phyloP scores from a whole-genome alignment of 2,113 vertebrate species.

The Tor tambroides region DNA sequence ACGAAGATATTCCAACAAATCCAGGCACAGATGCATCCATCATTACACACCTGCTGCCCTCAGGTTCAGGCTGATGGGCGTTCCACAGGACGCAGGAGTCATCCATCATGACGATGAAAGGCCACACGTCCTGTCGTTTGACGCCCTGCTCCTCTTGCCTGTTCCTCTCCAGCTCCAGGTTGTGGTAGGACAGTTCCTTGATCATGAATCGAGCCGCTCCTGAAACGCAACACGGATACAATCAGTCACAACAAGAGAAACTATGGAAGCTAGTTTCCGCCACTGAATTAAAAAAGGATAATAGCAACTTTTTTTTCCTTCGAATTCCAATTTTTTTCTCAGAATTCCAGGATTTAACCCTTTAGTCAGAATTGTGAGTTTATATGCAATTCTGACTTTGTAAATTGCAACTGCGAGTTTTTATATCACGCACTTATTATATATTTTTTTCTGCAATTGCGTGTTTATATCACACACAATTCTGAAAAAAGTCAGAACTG shows the following conservation, averaged over 20 bases:
- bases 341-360: too few species aligned
- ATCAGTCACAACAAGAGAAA: neutral
- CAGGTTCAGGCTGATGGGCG: conserved; percentile 75
- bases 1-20: neutral
- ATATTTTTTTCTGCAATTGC: too few species aligned
- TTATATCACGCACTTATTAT: too few species aligned
- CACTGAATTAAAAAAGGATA: too few species aligned
- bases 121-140: conserved; percentile 93
- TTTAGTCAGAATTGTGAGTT: too few species aligned
- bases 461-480: too few species aligned
- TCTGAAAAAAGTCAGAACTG: too few species aligned
- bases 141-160: conserved; percentile 90
- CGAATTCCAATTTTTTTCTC: too few species aligned
- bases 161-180: conserved; percentile 95
- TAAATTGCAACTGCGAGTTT: too few species aligned
- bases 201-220: conserved; percentile 96
- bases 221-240: conserved; percentile 59
- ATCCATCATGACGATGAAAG: conserved; percentile 95
- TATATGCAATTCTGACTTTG: too few species aligned
- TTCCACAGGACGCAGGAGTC: conserved; percentile 97
- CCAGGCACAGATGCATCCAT: neutral
- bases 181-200: conserved; percentile 97
- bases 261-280: neutral
- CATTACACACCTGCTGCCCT: conserved; percentile 76
- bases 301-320: too few species aligned